Conservation (phyloP, 1,140 invertebrate genomes). For the Danaus melanippus region DNA sequence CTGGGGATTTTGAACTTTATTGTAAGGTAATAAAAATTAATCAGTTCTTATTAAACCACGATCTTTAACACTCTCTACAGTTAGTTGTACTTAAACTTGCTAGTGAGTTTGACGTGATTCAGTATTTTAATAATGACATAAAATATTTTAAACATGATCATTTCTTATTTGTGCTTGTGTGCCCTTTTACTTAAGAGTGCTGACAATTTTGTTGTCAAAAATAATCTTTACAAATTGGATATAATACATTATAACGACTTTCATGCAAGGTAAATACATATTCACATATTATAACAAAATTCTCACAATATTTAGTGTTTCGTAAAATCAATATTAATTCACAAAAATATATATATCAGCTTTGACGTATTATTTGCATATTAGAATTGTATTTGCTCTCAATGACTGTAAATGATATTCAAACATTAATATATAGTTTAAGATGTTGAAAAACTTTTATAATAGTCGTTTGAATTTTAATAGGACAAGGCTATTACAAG, state of each 20-base stretch:
- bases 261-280: conserved; percentile 24
- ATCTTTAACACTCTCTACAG: neutral
- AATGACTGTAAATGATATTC: too few species aligned
- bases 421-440: too few species aligned
- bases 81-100: conserved; percentile 22
- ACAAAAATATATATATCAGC: too few species aligned
- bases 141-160: neutral
- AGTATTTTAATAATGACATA: conserved; percentile 6
- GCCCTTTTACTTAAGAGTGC: conserved; percentile 9
- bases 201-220: conserved; percentile 16
- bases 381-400: too few species aligned
- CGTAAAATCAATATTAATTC: too few species aligned
- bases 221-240: conserved; percentile 21
- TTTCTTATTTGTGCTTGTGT: conserved; percentile 7
- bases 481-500: too few species aligned
- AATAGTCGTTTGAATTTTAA: too few species aligned
- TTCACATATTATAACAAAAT: neutral
- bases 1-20: neutral
- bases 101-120: conserved; percentile 18
- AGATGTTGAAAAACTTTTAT: too few species aligned
- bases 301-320: too few species aligned
- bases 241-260: conserved; percentile 30
- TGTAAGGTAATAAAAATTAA: neutral
- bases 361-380: too few species aligned
- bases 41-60: neutral